Evolutionary conservation across 2,797 vertebrate genomes (phyloP).

Genomic region (Capromys pilorides): DNA sequence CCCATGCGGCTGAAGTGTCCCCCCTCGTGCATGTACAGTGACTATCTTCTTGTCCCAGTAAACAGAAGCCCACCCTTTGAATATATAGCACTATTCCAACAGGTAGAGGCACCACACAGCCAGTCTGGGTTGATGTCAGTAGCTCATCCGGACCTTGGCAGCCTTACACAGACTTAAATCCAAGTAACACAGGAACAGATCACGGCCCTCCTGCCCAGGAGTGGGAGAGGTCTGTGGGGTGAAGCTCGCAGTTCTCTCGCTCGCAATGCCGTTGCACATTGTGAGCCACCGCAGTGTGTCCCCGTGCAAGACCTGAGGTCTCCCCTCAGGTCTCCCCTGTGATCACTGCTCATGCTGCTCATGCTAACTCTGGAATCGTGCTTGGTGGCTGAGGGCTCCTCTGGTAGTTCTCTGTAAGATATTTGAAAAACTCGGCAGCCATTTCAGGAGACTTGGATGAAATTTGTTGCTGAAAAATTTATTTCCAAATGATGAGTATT

Average conservation of each 20-base stretch:
- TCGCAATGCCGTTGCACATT: fast-evolving
- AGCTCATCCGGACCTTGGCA: not conserved
- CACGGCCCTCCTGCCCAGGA: not conserved
- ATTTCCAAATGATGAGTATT: slow-evolving; percentile 34
- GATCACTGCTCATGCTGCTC: not conserved
- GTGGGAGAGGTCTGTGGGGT: not conserved
- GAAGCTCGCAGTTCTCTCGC: not conserved
- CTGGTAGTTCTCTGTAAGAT: slow-evolving; percentile 2
- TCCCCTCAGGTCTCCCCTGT: not conserved
- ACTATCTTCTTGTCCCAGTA: not conserved
- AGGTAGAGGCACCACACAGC: not conserved
- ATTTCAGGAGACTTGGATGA: slow-evolving; percentile 36
- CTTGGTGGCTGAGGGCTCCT: not conserved
- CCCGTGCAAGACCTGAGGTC: not conserved
- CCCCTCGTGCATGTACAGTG: not conserved
- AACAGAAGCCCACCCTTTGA: not conserved
- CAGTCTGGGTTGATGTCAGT: not conserved
- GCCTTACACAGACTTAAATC: not conserved
- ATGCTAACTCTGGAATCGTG: not conserved
- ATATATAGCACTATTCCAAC: not conserved
- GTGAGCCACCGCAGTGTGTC: fast-evolving
- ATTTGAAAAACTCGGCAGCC: slow-evolving; percentile 39
- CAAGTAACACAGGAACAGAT: not conserved
- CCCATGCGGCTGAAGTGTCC: not conserved
- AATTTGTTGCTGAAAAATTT: slow-evolving; percentile 39